Conservation (phyloP, 2,888 invertebrate species). For the Apotomis capreana region DNA sequence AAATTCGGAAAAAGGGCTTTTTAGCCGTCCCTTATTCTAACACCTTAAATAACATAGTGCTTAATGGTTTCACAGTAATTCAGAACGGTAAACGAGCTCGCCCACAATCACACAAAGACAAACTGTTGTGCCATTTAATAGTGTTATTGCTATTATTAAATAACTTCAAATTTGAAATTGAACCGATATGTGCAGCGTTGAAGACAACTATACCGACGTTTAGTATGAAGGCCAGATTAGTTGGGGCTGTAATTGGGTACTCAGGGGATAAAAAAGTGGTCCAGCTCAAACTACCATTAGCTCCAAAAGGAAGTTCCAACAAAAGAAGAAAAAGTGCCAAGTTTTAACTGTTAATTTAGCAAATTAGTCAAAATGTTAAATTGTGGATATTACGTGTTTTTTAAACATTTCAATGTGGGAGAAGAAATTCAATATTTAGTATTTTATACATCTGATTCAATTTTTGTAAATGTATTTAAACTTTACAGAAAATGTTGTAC, state of each 20-base stretch:
- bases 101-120: slow-evolving; percentile 67
- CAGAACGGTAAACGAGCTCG: slow-evolving; percentile 57
- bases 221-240: slow-evolving; percentile 59
- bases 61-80: slow-evolving; percentile 60
- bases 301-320: slow-evolving; percentile 47
- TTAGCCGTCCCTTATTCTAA: slow-evolving; percentile 57
- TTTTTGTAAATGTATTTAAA: too few relatives aligned
- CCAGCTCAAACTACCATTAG: slow-evolving; percentile 67
- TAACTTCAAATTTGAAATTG: slow-evolving; percentile 65
- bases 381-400: too few relatives aligned
- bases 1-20: slow-evolving; percentile 61
- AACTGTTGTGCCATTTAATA: slow-evolving; percentile 67
- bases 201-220: slow-evolving; percentile 61
- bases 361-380: too few relatives aligned
- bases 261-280: slow-evolving; percentile 58
- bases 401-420: too few relatives aligned
- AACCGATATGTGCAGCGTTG: slow-evolving; percentile 57
- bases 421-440: too few relatives aligned
- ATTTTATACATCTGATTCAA: too few relatives aligned
- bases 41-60: slow-evolving; percentile 64
- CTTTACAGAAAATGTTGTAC: too few relatives aligned
- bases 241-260: slow-evolving; percentile 60
- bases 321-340: slow-evolving; percentile 61
- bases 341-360: slow-evolving; percentile 51
- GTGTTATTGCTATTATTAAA: slow-evolving; percentile 69